Base-by-base conservation (phyloP, 2,888 invertebrate species). In the Drosophila melanosoma region DNA sequence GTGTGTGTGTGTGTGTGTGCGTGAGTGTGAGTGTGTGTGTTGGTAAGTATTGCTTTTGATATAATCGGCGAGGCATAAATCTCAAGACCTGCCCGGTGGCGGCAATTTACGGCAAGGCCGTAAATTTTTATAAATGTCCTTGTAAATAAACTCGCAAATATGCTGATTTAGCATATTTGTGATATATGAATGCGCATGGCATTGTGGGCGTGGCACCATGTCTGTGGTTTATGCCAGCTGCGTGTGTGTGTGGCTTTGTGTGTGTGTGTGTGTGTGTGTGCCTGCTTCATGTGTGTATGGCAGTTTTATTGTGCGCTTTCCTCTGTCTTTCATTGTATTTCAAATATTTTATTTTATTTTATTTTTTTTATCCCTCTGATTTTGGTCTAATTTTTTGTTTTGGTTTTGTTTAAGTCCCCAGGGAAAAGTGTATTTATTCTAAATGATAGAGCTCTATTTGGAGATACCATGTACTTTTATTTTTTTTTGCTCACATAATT, bases 111-210 rank as follows among this genome's bases (percentile, higher is more conserved):
- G 89, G 82, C 88, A 59, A 53, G 83, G 77, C 75, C 88, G 89
- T 87, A 87, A 87, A 87, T 87, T 87, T 87, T 90, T 90, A 87
- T 87, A 90, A 87, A 87, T 89, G 86, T 87, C 90, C 86, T 89
- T 87, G 86, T 87, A 87, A 87, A 87, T 90, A 87, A 89, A 87
- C 86, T 87, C 88, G 86, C 89, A 87, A 87, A 87, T 87, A 88
- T 87, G 90, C 88, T 87, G 86, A 87, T 87, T 87, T 87, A 89
- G 86, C 90, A 87, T 86, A 88, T 86, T 87, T 87, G 74, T 89
- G 85, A 82, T 89, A 89, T 80, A 82, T 79, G 78, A 77, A 77
- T 77, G 66, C 74, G 78, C 75, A 63, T 63, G 69, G 77, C 63
- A 66, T 69, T 63, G 77, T 81, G 81, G 84, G 89, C 87, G 89